Conservation (phyloP, 2,113 vertebrate genomes). For the Chionodraco myersi region DNA sequence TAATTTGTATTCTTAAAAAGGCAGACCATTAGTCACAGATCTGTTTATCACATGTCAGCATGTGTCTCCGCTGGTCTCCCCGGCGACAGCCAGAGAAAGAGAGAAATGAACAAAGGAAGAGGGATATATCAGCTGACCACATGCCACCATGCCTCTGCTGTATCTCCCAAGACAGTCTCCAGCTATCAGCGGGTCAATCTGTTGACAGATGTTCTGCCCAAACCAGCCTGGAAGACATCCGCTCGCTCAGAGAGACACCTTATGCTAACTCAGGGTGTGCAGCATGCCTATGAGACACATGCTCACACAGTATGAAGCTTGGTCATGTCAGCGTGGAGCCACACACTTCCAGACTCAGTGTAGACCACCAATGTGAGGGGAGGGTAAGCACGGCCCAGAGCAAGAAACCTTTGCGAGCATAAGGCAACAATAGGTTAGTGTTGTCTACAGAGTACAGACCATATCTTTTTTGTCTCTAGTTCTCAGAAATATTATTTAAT, state of each 20-base stretch:
- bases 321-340: constrained; percentile 45
- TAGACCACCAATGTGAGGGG: constrained; percentile 16
- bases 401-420: background rate
- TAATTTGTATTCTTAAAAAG: constrained; percentile 67
- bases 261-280: constrained; percentile 35
- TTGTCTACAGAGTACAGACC: background rate
- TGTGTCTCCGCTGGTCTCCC: constrained; percentile 48
- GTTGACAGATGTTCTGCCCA: constrained; percentile 49
- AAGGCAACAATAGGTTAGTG: background rate
- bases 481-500: no score
- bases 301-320: constrained; percentile 54
- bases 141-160: constrained; percentile 42
- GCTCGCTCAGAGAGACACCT: constrained; percentile 51
- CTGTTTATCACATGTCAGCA: constrained; percentile 70
- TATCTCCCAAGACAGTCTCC: constrained; percentile 41
- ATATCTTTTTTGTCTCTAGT: no score
- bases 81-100: constrained; percentile 37
- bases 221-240: constrained; percentile 60
- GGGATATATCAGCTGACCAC: constrained; percentile 55
- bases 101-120: constrained; percentile 39
- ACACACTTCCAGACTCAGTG: constrained; percentile 7
- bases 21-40: constrained; percentile 62
- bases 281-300: constrained; percentile 52
- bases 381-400: constrained; percentile 6
- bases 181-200: constrained; percentile 61